Percentiles rank a stretch among this genome's conserved stretches.
phyloP scores from a whole-genome alignment of 1,140 invertebrate species.

The Zaprionus taronus region DNA sequence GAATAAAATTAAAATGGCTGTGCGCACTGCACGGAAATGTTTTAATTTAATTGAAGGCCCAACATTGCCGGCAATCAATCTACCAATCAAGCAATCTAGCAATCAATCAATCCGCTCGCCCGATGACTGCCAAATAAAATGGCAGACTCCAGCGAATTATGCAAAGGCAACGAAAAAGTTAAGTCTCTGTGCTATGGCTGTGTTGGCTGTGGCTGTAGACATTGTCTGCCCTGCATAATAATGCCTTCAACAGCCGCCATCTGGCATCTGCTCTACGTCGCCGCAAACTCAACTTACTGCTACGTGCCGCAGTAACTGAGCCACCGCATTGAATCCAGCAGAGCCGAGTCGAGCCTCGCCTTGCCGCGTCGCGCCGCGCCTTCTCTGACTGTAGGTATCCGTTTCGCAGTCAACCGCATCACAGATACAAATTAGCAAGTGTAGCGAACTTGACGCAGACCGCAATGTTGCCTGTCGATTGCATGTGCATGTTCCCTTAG shows the following conservation, averaged over 20 bases:
- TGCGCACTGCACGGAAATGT: conserved; percentile 29
- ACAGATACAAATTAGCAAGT: conserved; percentile 70
- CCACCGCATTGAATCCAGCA: not conserved
- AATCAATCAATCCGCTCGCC: conserved; percentile 66
- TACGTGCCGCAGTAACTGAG: conserved; percentile 61
- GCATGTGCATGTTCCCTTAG: conserved; percentile 19
- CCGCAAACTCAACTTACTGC: conserved; percentile 3
- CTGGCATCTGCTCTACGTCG: not conserved
- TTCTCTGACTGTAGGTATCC: conserved; percentile 26
- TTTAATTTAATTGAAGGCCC: conserved; percentile 60
- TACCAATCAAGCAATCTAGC: conserved; percentile 66
- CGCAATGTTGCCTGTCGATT: conserved; percentile 38
- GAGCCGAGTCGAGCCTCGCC: too few species aligned
- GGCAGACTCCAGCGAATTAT: conserved; percentile 45
- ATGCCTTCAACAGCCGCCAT: conserved; percentile 20
- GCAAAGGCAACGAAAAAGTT: conserved; percentile 33
- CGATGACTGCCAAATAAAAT: conserved; percentile 55
- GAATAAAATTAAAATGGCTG: conserved; percentile 19
- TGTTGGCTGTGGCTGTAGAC: conserved; percentile 3
- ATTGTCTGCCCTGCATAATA: conserved; percentile 67
- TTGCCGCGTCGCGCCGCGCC: not conserved
- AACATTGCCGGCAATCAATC: conserved; percentile 50
- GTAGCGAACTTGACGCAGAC: conserved; percentile 12
- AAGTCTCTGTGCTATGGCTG: conserved; percentile 4
- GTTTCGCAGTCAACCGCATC: conserved; percentile 46